Evolutionary conservation across 2,888 invertebrate genomes (phyloP).

Genomic region (Gymnocheta viridis): DNA sequence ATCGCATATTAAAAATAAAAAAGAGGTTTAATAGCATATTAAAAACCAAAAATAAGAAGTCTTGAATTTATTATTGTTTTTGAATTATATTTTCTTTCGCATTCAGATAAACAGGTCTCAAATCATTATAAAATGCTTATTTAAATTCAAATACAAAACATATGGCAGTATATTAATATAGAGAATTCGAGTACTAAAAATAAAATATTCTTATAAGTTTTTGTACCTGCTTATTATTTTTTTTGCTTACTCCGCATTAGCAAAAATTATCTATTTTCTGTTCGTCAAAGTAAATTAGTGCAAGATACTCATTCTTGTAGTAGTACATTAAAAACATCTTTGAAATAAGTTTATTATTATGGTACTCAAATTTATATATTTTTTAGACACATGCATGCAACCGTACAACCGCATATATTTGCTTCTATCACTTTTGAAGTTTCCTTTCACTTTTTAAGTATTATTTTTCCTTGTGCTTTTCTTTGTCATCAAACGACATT

Average conservation of each 20-base stretch:
- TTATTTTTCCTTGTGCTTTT: neutral
- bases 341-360: conserved; percentile 2
- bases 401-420: neutral
- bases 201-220: neutral
- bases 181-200: neutral
- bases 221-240: neutral
- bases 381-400: neutral
- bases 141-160: neutral
- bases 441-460: neutral
- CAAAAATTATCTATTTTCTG: neutral
- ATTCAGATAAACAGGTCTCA: too few relatives aligned
- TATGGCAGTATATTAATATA: neutral
- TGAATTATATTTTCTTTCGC: too few relatives aligned
- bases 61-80: too few relatives aligned
- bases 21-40: too few relatives aligned
- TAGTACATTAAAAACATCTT: conserved; percentile 1
- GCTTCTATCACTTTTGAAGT: neutral
- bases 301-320: neutral
- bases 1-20: too few relatives aligned
- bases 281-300: neutral
- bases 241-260: neutral
- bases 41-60: too few relatives aligned
- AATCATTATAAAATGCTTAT: too few relatives aligned
- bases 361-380: neutral
- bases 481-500: conserved; percentile 27